Evolutionary conservation across 2,888 invertebrate genomes (phyloP).

Genomic region (Tetranychus piercei): DNA sequence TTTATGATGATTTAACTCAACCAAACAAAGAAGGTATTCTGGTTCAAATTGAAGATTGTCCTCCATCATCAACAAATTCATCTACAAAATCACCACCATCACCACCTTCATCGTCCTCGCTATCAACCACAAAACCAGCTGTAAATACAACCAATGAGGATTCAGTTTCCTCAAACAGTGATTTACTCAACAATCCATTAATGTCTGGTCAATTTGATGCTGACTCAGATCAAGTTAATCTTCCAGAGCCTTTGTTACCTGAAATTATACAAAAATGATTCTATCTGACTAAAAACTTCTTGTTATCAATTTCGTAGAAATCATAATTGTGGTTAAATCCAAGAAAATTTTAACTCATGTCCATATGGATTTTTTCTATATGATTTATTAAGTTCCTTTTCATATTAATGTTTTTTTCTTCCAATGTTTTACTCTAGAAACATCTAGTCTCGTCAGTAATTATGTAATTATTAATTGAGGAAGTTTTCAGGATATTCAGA

Average conservation of each 20-base stretch:
- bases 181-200: not conserved
- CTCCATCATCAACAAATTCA: not conserved
- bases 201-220: constrained; percentile 7
- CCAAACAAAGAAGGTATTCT: not conserved
- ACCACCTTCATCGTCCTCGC: not conserved
- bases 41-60: constrained; percentile 2
- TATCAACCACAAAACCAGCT: not conserved
- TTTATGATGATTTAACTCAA: not conserved
- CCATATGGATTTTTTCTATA: too few relatives aligned
- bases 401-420: too few relatives aligned
- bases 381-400: too few relatives aligned
- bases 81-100: not conserved
- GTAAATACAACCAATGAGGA: constrained; percentile 4
- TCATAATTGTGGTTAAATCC: not conserved
- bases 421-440: too few relatives aligned
- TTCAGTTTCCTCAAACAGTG: not conserved
- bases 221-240: not conserved
- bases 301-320: not conserved
- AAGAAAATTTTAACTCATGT: not conserved
- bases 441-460: too few relatives aligned
- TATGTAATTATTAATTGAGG: too few relatives aligned
- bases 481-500: too few relatives aligned
- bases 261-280: constrained; percentile 9
- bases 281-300: not conserved
- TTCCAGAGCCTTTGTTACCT: constrained; percentile 7